Evolutionary conservation across 2,113 vertebrate genomes (phyloP).

Genomic region (Rhinopithecus roxellana): DNA sequence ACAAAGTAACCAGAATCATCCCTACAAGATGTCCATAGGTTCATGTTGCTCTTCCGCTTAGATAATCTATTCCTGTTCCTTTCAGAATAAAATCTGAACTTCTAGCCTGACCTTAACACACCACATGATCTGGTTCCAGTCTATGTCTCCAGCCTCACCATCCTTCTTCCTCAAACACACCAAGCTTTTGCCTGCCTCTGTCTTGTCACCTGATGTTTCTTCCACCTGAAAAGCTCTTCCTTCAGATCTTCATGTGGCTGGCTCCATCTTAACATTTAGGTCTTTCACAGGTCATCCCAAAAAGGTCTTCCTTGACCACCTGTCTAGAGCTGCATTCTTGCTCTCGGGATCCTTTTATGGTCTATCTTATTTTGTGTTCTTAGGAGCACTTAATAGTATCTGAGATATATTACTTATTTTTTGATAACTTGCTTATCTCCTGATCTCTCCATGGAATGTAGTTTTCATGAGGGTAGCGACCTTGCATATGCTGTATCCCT

Average conservation of each 20-base stretch:
- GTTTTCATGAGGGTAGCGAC: background rate
- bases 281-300: background rate
- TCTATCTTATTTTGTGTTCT: background rate
- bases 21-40: background rate
- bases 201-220: background rate
- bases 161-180: background rate
- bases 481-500: background rate
- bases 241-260: background rate
- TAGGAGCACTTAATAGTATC: background rate
- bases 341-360: background rate
- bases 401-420: background rate
- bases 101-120: background rate
- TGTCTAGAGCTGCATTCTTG: background rate
- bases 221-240: background rate
- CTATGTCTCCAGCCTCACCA: background rate
- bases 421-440: background rate
- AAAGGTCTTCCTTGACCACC: background rate
- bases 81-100: background rate
- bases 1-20: background rate
- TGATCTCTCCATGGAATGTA: background rate
- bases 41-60: background rate
- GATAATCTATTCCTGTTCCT: background rate
- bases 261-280: background rate
- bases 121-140: background rate
- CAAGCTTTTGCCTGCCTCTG: background rate